A percentile compares a stretch with the other conserved stretches of the same genome.
Conservation (phyloP, 2,888 invertebrate species). For the Drosophila merina region DNA sequence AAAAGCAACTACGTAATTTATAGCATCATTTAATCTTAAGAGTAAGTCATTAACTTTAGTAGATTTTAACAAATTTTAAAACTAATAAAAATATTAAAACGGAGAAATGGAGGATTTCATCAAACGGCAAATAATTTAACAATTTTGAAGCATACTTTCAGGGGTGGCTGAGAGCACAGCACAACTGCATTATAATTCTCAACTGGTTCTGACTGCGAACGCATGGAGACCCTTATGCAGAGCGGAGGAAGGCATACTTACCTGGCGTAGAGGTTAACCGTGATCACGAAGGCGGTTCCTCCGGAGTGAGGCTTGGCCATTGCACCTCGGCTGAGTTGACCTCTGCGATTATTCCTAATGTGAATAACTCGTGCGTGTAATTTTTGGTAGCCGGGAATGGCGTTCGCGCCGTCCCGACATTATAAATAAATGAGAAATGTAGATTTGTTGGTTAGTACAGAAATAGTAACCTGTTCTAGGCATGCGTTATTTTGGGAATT, state of each 20-base stretch:
- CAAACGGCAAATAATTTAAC: too few relatives aligned
- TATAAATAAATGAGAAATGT: constrained; percentile 8
- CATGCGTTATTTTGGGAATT: too few relatives aligned
- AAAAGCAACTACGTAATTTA: constrained; percentile 34
- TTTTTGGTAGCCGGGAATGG: constrained; percentile 88
- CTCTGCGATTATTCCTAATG: constrained; percentile 77
- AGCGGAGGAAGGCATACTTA: constrained; percentile 76
- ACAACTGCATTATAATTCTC: neutral
- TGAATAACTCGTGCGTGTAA: constrained; percentile 83
- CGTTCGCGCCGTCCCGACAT: constrained; percentile 87
- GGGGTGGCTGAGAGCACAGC: neutral
- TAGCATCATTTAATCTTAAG: constrained; percentile 48
- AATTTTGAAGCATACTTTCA: neutral
- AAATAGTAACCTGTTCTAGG: too few relatives aligned
- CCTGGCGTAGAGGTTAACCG: constrained; percentile 83
- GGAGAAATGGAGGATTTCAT: neutral
- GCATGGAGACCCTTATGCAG: neutral
- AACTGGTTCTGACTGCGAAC: neutral
- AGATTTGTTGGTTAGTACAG: too few relatives aligned
- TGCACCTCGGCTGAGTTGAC: constrained; percentile 75
- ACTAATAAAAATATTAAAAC: neutral
- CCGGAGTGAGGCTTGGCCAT: constrained; percentile 75
- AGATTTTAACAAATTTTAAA: constrained; percentile 61
- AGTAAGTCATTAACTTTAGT: constrained; percentile 76
- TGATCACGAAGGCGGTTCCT: constrained; percentile 74